Conservation (phyloP, 2,113 vertebrate species). For the Tachysurus fulvidraco region DNA sequence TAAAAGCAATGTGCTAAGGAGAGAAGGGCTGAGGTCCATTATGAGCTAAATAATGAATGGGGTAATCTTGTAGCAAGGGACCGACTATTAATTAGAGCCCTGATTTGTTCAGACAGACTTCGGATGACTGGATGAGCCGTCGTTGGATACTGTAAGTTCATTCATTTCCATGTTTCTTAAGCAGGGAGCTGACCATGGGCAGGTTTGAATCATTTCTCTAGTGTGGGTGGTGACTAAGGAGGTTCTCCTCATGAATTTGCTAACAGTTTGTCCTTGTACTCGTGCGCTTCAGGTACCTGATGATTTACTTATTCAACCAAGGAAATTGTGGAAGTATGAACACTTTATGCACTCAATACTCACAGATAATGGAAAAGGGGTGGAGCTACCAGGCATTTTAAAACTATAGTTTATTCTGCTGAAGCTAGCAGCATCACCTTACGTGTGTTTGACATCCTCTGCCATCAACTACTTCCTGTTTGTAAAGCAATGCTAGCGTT, state of each 20-base stretch:
- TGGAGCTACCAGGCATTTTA: too few species aligned
- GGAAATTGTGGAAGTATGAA: too few species aligned
- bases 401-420: too few species aligned
- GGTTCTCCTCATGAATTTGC: background rate
- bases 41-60: background rate
- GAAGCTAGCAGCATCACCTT: too few species aligned
- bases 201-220: background rate
- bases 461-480: too few species aligned
- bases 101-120: background rate
- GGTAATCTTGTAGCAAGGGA: constrained; percentile 1
- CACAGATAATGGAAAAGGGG: too few species aligned
- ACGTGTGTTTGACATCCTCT: too few species aligned
- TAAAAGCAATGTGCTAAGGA: background rate
- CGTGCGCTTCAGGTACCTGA: too few species aligned
- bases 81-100: background rate
- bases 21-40: background rate
- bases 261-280: background rate
- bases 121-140: background rate
- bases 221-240: too few species aligned
- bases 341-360: too few species aligned
- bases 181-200: background rate
- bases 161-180: background rate
- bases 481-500: too few species aligned
- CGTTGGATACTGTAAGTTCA: background rate
- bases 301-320: too few species aligned